Evolutionary conservation across 2,113 vertebrate species (phyloP), one percentile per base, ranked within the genome.

Genomic region (Rousettus leschenaultii): DNA sequence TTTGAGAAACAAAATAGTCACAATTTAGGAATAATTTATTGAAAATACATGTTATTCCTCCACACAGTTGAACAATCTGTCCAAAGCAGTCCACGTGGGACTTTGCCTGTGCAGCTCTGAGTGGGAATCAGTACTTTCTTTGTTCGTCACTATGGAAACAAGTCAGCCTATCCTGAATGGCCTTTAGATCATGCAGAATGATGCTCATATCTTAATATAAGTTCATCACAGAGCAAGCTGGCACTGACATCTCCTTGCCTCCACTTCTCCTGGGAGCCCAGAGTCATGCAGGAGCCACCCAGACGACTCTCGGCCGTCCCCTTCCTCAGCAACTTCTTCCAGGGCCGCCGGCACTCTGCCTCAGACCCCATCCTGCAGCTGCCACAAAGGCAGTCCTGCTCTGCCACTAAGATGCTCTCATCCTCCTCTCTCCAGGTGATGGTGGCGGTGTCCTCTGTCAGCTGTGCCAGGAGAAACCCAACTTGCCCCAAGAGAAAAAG

Each of bases 111-210:
- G 89, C 92, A 68, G 86, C 91, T 97, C 96, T 97, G 94, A 96
- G 96, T 98, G 98, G 98, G 97, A 98, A 98, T 98, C 96, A 98
- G 98, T 78, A 86, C 95, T 98, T 98, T 98, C 97, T 97, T 98
- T 99, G 98, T 97, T 97, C 35, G 99, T 99, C 98, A 82, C 98
- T 98, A 99, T 99, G 98, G 99, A 97, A 98, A 99, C 98, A 51
- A 97, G 97, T 98, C 98, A 98, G 98, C 98, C 98, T 98, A 97
- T 98, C 98, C 94, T 80, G 98, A 98, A 95, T 96, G 94, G 98
- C 98, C 91, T 97, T 98, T 94, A 97, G 98, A 98, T 98, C 98
- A 82, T 48, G 94, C 96, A 93, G 97, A 96, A 96, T 89, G 98
- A 97, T 98, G 98, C 97, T 97, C 97, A 71, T 83, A 86, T 96